Evolutionary conservation across 2,113 vertebrate genomes (phyloP).

Genomic region (Chaenocephalus aceratus): DNA sequence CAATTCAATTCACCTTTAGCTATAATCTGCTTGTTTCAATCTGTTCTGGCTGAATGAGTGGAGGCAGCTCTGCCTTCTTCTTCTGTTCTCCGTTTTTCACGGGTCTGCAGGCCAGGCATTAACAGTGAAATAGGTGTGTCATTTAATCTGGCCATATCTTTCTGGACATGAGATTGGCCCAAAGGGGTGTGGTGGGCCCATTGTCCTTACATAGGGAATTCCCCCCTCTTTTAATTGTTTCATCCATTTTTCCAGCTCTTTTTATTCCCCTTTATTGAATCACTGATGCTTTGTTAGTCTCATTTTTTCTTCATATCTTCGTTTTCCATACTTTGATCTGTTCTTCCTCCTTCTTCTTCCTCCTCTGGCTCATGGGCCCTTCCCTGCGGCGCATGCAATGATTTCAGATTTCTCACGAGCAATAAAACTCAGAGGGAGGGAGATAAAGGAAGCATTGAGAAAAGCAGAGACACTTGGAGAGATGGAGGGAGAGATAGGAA

Average conservation of each 20-base stretch:
- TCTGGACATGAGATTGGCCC: slow-evolving; percentile 35
- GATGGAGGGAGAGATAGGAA: slow-evolving; percentile 9
- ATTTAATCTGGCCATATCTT: slow-evolving; percentile 37
- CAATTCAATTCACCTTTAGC: slow-evolving; percentile 33
- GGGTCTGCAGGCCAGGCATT: slow-evolving; percentile 18
- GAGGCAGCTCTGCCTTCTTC: background rate
- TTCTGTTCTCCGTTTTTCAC: background rate
- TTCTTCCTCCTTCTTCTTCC: slow-evolving; percentile 29
- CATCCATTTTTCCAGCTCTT: background rate
- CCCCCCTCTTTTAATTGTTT: background rate
- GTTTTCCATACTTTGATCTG: slow-evolving; percentile 4
- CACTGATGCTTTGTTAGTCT: background rate
- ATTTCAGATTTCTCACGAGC: slow-evolving; percentile 55
- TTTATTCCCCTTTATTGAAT: background rate
- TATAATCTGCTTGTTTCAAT: slow-evolving; percentile 25
- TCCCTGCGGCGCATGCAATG: slow-evolving; percentile 48
- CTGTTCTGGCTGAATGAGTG: slow-evolving; percentile 5
- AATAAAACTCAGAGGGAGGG: slow-evolving; percentile 55
- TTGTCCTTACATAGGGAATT: slow-evolving; percentile 51
- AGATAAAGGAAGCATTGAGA: slow-evolving; percentile 32
- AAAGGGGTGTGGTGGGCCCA: slow-evolving; percentile 56
- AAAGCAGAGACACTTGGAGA: slow-evolving; percentile 8
- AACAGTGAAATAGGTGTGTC: slow-evolving; percentile 46
- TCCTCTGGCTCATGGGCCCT: slow-evolving; percentile 52
- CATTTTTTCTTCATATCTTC: slow-evolving; percentile 10